A percentile compares a stretch with the other conserved stretches of the same genome.
Conservation (phyloP, 2,797 vertebrate species). For the Falco cherrug region DNA sequence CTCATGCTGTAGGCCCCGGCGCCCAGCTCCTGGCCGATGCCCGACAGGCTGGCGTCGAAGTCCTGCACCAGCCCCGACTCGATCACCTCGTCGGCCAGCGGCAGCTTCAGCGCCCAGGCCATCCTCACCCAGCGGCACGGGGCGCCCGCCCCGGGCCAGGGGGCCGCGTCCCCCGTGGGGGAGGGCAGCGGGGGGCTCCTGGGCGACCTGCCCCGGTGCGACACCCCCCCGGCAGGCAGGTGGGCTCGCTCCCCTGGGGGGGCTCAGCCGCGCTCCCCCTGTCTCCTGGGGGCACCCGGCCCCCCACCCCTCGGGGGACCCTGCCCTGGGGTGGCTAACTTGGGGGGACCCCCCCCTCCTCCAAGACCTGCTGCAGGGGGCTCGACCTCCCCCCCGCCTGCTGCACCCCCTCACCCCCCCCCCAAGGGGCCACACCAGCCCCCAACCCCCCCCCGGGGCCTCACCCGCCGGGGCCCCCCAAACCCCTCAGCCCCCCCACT, state of each 20-base stretch:
- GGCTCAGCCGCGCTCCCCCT: neutral
- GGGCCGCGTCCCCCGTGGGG: neutral
- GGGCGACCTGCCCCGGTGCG: no score
- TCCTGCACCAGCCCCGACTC: conserved; percentile 97
- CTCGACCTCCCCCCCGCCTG: neutral
- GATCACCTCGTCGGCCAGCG: conserved; percentile 95
- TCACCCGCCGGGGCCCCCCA: no score
- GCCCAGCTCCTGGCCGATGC: conserved; percentile 96
- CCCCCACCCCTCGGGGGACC: neutral
- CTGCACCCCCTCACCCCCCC: neutral
- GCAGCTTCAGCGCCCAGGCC: conserved; percentile 97
- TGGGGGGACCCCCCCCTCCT: neutral
- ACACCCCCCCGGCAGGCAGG: neutral
- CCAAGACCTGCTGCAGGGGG: neutral
- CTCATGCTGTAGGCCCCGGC: conserved; percentile 99
- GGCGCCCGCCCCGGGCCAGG: neutral
- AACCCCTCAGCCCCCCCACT: neutral
- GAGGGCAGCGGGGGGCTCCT: neutral
- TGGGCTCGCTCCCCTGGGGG: neutral
- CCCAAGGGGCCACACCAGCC: neutral
- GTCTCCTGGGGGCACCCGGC: no score
- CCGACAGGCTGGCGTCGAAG: conserved; percentile 96
- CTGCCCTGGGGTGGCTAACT: neutral
- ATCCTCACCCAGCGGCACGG: conserved; percentile 67
- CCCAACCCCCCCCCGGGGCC: neutral